Conservation (phyloP, 1,140 invertebrate genomes). For the Pteromalus puparum region DNA sequence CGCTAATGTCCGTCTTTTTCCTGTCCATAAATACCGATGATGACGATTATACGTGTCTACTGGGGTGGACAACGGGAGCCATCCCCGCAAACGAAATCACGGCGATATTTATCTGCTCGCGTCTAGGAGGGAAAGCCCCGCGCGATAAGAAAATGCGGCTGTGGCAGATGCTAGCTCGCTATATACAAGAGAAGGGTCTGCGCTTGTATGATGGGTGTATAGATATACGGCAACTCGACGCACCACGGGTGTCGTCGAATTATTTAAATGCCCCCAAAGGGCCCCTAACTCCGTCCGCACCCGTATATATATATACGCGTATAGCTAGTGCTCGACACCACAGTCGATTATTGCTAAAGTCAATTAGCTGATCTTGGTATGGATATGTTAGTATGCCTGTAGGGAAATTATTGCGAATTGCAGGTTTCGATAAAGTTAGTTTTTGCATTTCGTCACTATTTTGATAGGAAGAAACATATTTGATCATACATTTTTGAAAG, state of each 20-base stretch:
- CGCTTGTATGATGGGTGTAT: not conserved
- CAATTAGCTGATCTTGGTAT: constrained; percentile 11
- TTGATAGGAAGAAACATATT: no score
- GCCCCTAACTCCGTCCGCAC: constrained; percentile 36
- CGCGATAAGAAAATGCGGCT: constrained; percentile 20
- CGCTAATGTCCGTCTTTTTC: not conserved
- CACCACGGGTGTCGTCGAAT: constrained; percentile 57
- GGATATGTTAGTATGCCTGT: no score
- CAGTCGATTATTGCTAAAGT: constrained; percentile 34
- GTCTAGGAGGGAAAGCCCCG: not conserved
- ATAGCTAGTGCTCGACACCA: constrained; percentile 4
- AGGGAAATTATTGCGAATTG: no score
- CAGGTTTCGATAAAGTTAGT: no score
- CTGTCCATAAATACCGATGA: not conserved
- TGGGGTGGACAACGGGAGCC: not conserved
- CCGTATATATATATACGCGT: not conserved
- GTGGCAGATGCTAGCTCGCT: constrained; percentile 32
- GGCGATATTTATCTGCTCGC: not conserved
- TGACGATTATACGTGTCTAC: not conserved
- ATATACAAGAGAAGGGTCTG: not conserved
- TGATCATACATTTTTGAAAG: no score
- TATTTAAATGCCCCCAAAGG: constrained; percentile 52
- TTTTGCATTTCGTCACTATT: no score
- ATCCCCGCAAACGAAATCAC: constrained; percentile 31
- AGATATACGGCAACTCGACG: no score